Conservation (phyloP, 1,140 invertebrate genomes). For the Andrena cerasifolii region DNA sequence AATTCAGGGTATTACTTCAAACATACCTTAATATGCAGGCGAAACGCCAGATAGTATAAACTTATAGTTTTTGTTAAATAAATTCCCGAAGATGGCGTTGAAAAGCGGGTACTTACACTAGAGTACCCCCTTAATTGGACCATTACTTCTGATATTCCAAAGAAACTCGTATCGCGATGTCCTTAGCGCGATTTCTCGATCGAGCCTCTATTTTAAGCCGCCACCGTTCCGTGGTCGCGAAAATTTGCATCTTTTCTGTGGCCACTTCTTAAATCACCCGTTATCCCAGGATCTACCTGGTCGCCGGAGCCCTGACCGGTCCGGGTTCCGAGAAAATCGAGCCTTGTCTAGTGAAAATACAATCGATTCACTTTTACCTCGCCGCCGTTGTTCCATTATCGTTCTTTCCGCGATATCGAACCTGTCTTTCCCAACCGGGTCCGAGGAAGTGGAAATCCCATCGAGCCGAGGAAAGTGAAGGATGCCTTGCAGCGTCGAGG, state of each 20-base stretch:
- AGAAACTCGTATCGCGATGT: background rate
- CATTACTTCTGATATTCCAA: background rate
- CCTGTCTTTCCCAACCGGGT: background rate
- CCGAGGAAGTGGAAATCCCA: conserved; percentile 24
- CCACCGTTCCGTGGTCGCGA: background rate
- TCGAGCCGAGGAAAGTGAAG: background rate
- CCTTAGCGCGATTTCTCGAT: conserved; percentile 15
- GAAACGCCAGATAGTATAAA: no score
- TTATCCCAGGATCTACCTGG: conserved; percentile 16
- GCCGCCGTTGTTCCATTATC: conserved; percentile 20
- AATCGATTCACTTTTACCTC: conserved; percentile 5
- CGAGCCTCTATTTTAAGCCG: conserved; percentile 6
- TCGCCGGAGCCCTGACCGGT: background rate
- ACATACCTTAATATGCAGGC: no score
- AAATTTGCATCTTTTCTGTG: conserved; percentile 34
- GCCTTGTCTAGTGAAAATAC: conserved; percentile 9
- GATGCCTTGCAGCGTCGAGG: background rate
- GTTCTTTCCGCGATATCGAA: conserved; percentile 6
- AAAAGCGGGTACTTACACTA: no score
- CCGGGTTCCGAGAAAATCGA: conserved; percentile 25
- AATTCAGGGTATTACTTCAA: no score
- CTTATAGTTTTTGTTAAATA: no score
- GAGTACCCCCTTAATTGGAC: no score
- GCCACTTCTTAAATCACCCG: conserved; percentile 13
- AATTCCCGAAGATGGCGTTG: no score